Conservation (phyloP, 2,797 vertebrate species). For the Coilia nasus region DNA sequence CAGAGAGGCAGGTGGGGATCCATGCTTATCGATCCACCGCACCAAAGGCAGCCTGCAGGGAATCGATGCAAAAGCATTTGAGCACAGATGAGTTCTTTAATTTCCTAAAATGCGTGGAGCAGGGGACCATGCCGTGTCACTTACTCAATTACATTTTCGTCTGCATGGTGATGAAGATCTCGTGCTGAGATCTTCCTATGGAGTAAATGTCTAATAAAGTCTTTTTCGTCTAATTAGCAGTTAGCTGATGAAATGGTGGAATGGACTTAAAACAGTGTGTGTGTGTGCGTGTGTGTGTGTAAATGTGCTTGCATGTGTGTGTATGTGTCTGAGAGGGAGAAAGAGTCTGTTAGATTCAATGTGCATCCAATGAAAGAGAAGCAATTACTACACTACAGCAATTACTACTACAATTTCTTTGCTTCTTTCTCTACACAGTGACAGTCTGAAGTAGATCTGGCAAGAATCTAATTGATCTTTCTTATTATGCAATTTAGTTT, state of each 20-base stretch:
- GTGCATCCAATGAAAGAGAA: not conserved
- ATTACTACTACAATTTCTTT: not conserved
- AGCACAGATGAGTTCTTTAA: not conserved
- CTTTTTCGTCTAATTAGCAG: not conserved
- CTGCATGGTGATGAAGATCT: not conserved
- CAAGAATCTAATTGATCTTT: not conserved
- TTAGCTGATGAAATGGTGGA: not conserved
- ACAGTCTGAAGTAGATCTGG: not conserved
- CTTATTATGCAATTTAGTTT: not conserved
- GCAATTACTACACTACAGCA: no score
- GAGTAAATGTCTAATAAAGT: not conserved
- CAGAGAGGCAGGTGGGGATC: constrained; percentile 27
- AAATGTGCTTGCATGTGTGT: not conserved
- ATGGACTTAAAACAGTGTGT: not conserved
- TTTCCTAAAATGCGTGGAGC: constrained; percentile 15
- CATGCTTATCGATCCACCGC: not conserved
- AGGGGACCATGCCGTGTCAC: constrained; percentile 1
- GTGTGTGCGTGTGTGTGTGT: constrained; percentile 18
- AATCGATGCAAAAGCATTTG: not conserved
- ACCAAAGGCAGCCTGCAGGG: not conserved
- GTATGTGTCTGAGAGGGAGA: not conserved
- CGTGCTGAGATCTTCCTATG: not conserved
- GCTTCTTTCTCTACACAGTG: not conserved
- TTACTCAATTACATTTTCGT: not conserved
- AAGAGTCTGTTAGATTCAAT: not conserved